These are phyloP conservation scores for Euspilapteryx auroguttella DNA, from an alignment of 2,888 invertebrate genomes.

Conservation along the genomic window DNA sequence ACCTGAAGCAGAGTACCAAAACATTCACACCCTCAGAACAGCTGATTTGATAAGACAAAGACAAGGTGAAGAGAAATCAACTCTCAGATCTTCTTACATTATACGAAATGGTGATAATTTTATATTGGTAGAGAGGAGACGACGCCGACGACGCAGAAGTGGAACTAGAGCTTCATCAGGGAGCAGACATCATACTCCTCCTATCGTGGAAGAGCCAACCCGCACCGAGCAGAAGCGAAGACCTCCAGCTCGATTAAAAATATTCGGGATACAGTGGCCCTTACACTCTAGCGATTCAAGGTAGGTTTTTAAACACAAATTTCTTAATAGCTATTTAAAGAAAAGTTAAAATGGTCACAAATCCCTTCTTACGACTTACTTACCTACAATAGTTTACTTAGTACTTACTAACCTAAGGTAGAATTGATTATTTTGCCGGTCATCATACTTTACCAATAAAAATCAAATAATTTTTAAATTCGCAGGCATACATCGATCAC, in stretches of 20 bases:
- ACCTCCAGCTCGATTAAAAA: constrained; percentile 48
- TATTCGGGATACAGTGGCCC: constrained; percentile 58
- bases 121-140: constrained; percentile 47
- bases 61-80: constrained; percentile 52
- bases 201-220: constrained; percentile 39
- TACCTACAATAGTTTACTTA: not conserved
- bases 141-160: constrained; percentile 43
- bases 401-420: not conserved
- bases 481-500: constrained; percentile 61
- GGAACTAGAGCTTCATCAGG: constrained; percentile 51
- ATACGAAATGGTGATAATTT: constrained; percentile 56
- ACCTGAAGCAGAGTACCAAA: constrained; percentile 51
- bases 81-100: constrained; percentile 50
- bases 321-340: too few species aligned
- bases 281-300: constrained; percentile 53
- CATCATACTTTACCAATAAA: too few species aligned
- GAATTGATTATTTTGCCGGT: too few species aligned
- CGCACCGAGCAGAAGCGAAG: constrained; percentile 46
- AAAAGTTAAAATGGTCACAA: too few species aligned
- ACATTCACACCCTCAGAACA: constrained; percentile 51
- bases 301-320: constrained; percentile 14
- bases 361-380: not conserved
- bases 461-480: too few species aligned
- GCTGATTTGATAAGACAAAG: constrained; percentile 54
- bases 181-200: constrained; percentile 45